A percentile compares a stretch with the other conserved stretches of the same genome.
phyloP scores from a whole-genome alignment of 2,888 invertebrate genomes.

The Lysandra coridon region DNA sequence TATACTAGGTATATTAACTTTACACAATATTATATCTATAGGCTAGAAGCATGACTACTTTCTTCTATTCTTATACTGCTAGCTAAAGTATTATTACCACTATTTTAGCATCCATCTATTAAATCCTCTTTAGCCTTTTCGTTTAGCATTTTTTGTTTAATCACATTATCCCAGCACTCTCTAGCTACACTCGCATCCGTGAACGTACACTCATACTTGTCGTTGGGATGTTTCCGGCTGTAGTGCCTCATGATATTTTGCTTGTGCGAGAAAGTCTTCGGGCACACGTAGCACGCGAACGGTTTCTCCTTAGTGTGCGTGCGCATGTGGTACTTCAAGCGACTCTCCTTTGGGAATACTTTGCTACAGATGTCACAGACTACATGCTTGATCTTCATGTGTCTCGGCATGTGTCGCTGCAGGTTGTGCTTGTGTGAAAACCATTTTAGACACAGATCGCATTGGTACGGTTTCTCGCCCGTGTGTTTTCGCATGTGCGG shows the following conservation, averaged over 20 bases:
- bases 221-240: constrained; percentile 58
- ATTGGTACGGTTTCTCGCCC: constrained; percentile 52
- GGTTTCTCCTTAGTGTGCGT: constrained; percentile 58
- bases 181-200: constrained; percentile 61
- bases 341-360: constrained; percentile 59
- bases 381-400: constrained; percentile 54
- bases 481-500: constrained; percentile 58
- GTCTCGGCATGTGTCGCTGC: constrained; percentile 55
- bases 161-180: constrained; percentile 54
- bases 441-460: constrained; percentile 53
- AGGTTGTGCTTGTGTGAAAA: constrained; percentile 65
- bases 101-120: constrained; percentile 32
- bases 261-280: constrained; percentile 60
- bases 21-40: neutral
- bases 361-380: constrained; percentile 61
- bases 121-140: constrained; percentile 35
- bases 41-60: constrained; percentile 1
- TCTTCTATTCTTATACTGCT: neutral
- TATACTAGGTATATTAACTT: neutral
- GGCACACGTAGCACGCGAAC: constrained; percentile 56
- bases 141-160: constrained; percentile 38
- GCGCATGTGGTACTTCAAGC: constrained; percentile 62
- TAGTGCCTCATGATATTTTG: constrained; percentile 64
- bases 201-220: constrained; percentile 49
- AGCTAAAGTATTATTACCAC: neutral